These are phyloP conservation scores for Onthophagus taurus DNA, from an alignment of 1,140 invertebrate genomes.

Conservation along the genomic window DNA sequence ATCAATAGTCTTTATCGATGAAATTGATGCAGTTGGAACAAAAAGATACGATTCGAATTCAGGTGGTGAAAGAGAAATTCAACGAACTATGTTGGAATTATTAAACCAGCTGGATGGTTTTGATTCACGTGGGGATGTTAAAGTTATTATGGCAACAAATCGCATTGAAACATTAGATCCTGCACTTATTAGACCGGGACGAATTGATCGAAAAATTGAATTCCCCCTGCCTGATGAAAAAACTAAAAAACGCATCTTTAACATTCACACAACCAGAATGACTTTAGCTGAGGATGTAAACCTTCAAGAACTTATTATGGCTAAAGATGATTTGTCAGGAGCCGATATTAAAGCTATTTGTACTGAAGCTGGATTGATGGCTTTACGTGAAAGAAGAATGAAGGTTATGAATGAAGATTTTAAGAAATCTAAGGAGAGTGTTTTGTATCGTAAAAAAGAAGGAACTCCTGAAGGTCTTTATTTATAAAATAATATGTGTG, in stretches of 20 bases:
- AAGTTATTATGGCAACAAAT: constrained; percentile 99
- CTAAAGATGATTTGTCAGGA: constrained; percentile 98
- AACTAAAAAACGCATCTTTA: constrained; percentile 96
- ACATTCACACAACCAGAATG: constrained; percentile 97
- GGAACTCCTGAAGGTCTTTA: constrained; percentile 98
- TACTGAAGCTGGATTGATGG: constrained; percentile 97
- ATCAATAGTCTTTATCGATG: constrained; percentile 99
- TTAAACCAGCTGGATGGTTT: constrained; percentile 99
- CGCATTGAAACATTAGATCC: constrained; percentile 98
- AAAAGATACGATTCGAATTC: constrained; percentile 99
- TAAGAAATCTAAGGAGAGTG: constrained; percentile 98
- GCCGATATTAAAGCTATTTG: constrained; percentile 98
- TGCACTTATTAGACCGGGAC: constrained; percentile 93
- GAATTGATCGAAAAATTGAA: constrained; percentile 99
- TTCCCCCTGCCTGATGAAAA: constrained; percentile 99
- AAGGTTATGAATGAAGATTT: constrained; percentile 99
- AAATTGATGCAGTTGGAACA: constrained; percentile 99
- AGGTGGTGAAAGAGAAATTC: constrained; percentile 98
- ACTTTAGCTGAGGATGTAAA: constrained; percentile 96
- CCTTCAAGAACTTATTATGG: constrained; percentile 95
- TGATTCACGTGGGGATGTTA: constrained; percentile 92
- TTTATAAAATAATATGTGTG: constrained; percentile 56
- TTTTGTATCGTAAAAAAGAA: constrained; percentile 98
- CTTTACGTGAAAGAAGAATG: constrained; percentile 94
- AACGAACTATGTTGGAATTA: constrained; percentile 98